These are phyloP conservation scores for Alosa sapidissima DNA, from an alignment of 2,797 vertebrate species.

Conservation along the genomic window DNA sequence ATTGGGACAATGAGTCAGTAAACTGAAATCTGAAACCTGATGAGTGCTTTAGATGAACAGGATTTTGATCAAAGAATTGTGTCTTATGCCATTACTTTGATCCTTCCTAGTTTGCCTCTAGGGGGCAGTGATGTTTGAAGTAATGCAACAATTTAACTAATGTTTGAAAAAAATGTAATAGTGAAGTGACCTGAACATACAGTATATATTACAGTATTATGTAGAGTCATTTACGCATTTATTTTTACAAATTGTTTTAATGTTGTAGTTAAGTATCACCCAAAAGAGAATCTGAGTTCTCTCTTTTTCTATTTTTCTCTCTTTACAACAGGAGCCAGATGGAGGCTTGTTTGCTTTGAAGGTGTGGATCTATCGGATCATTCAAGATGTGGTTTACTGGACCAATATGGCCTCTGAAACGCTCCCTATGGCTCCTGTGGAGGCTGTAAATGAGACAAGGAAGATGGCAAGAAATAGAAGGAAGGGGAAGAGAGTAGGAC, in stretches of 20 bases:
- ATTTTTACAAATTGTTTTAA: background rate
- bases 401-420: constrained; percentile 56
- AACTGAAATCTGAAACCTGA: too few relatives aligned
- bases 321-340: constrained; percentile 49
- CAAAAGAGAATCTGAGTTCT: background rate
- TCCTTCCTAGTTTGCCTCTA: too few relatives aligned
- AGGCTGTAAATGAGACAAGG: constrained; percentile 21
- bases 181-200: too few relatives aligned
- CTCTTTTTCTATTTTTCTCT: background rate
- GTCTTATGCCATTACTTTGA: too few relatives aligned
- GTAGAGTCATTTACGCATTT: too few relatives aligned
- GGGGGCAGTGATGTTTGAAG: too few relatives aligned
- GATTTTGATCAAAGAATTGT: too few relatives aligned
- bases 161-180: too few relatives aligned
- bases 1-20: too few relatives aligned
- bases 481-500: constrained; percentile 44
- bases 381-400: constrained; percentile 73
- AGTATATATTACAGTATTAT: too few relatives aligned
- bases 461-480: constrained; percentile 42
- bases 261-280: background rate
- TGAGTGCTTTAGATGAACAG: too few relatives aligned
- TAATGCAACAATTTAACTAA: too few relatives aligned
- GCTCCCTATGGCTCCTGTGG: constrained; percentile 49
- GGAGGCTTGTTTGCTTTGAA: constrained; percentile 65
- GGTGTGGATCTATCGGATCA: constrained; percentile 70